A percentile compares a stretch with the other conserved stretches of the same genome.
Conservation (phyloP, 1,140 invertebrate species). For the Riptortus pedestris region DNA sequence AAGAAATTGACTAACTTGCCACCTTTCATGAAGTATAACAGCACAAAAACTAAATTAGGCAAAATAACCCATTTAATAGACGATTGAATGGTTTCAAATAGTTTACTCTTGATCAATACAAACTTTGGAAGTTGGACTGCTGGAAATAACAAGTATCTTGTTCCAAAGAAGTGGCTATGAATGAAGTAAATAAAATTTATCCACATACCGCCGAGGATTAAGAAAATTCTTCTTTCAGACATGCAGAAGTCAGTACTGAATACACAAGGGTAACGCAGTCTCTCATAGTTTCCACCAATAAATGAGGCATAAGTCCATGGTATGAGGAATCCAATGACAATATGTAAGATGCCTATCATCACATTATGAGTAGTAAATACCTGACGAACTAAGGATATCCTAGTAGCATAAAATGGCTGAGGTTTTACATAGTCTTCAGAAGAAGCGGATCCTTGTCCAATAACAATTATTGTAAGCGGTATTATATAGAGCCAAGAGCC, state of each 20-base stretch:
- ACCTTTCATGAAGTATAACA: slow-evolving; percentile 48
- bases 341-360: not conserved
- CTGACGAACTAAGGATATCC: not conserved
- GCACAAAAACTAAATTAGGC: slow-evolving; percentile 48
- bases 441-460: not conserved
- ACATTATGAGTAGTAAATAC: slow-evolving; percentile 4
- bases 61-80: slow-evolving; percentile 46
- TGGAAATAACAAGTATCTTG: slow-evolving; percentile 43
- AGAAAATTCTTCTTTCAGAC: slow-evolving; percentile 44
- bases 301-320: slow-evolving; percentile 11
- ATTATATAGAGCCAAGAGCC: slow-evolving; percentile 3
- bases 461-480: not conserved
- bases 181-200: slow-evolving; percentile 56
- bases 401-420: not conserved
- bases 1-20: slow-evolving; percentile 38
- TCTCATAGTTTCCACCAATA: not conserved
- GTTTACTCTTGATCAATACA: slow-evolving; percentile 47
- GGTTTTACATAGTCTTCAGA: not conserved
- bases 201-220: slow-evolving; percentile 54
- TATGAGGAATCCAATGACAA: slow-evolving; percentile 4
- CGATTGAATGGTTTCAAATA: slow-evolving; percentile 44
- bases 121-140: slow-evolving; percentile 55
- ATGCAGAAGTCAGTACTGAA: not conserved
- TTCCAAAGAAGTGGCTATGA: slow-evolving; percentile 40
- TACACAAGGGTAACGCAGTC: not conserved